Evolutionary conservation across 1,140 invertebrate genomes (phyloP), one percentile per base, ranked within the genome.

Genomic region (Megalopta genalis): DNA sequence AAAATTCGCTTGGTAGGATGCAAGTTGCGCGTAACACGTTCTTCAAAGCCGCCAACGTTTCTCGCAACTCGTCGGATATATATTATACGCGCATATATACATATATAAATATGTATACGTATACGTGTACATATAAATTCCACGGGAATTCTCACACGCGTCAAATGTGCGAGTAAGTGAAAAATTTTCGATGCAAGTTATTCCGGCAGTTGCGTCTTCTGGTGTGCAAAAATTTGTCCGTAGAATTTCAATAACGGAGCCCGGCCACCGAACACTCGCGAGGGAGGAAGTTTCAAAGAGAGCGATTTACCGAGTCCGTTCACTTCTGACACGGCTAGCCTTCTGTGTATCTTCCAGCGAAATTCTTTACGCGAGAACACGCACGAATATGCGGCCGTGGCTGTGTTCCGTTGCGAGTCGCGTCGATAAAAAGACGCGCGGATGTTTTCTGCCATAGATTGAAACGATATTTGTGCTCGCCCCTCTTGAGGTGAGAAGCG

Each of bases 171-270:
- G 68, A 69, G 54, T 77, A 60, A 77, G 74, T 42, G 74, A 49
- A 57, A 69, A 49, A 77, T 77, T 60, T 67, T 49, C 39, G 74
- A n/a, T 60, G 54, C 59, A 77, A 77, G 54, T 77, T 62, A 49
- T 42, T 64, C 72, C 25, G 39, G 23, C 25, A 18, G 8, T 27
- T 54, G 54, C 73, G 74, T 60, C 25, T 23, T 77, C 37, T n/a
- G 14, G 32, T 27, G 54, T 42, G 74, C 74, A 37, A 77, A 77
- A 77, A 77, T 77, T 69, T 59, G 21, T n/a, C 9, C 21, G 5
- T 14, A 60, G 74, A 59, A 69, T 69, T 69, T 69, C 74, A 77
- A 77, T 69, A 57, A 69, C 54, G 25, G 0, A 6, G 27, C 60
- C 16, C 54, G 54, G 60, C 60, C 2, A 39, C n/a, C 32, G 27